Conservation (phyloP, 2,888 invertebrate genomes). For the Tineola bisselliella region DNA sequence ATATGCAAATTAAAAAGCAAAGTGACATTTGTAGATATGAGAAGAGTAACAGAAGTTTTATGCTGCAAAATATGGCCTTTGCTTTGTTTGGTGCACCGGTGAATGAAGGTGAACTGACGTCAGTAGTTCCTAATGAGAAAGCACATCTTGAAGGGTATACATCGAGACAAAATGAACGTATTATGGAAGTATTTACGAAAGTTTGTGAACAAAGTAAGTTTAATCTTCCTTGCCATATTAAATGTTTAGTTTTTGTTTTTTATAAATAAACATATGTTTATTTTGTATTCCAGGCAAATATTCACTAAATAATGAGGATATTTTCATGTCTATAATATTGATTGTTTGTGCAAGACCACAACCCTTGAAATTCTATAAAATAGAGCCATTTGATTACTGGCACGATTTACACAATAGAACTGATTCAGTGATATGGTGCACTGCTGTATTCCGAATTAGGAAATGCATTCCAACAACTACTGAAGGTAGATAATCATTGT, state of each 20-base stretch:
- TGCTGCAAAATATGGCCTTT: conserved; percentile 66
- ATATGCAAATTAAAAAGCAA: no score
- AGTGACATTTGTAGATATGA: conserved; percentile 54
- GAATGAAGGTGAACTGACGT: conserved; percentile 40
- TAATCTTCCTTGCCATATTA: background rate
- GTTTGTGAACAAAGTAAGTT: conserved; percentile 56
- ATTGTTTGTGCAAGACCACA: conserved; percentile 50
- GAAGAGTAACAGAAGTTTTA: conserved; percentile 48
- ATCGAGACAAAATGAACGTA: conserved; percentile 45
- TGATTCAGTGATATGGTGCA: conserved; percentile 48
- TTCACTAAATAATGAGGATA: conserved; percentile 48
- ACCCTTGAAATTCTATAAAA: conserved; percentile 40
- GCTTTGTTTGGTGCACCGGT: conserved; percentile 64
- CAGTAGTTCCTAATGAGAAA: conserved; percentile 23
- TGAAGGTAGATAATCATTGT: background rate
- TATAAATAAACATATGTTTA: no score
- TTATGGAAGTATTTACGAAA: conserved; percentile 50
- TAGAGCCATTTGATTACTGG: conserved; percentile 46
- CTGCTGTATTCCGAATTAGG: conserved; percentile 51
- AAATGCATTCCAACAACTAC: conserved; percentile 48
- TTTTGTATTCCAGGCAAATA: conserved; percentile 44
- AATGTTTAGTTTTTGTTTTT: background rate
- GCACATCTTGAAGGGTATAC: conserved; percentile 50
- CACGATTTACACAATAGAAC: conserved; percentile 43
- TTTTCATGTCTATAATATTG: conserved; percentile 48